These are phyloP conservation scores for Epistrophe eligans DNA, from an alignment of 2,888 invertebrate species.

Conservation along the genomic window DNA sequence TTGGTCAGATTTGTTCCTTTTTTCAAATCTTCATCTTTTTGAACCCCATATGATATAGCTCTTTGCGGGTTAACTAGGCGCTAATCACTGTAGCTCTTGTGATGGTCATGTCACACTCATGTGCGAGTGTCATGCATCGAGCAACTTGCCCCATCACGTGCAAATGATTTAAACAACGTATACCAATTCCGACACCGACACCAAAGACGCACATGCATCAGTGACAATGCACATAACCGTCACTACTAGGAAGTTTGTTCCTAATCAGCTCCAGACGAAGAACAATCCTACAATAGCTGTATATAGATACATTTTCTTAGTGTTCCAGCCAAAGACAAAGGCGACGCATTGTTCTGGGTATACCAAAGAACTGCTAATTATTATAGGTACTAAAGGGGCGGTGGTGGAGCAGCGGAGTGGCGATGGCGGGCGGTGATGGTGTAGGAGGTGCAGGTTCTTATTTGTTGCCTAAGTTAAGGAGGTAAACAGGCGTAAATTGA, in stretches of 20 bases:
- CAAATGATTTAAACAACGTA: constrained; percentile 68
- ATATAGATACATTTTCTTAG: no score
- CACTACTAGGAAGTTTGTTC: constrained; percentile 72
- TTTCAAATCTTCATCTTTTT: neutral
- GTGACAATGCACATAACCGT: constrained; percentile 72
- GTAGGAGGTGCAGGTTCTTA: constrained; percentile 67
- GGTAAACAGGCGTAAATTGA: constrained; percentile 80
- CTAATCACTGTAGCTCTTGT: constrained; percentile 60
- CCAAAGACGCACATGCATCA: constrained; percentile 68
- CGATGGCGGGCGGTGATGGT: neutral
- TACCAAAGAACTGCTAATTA: constrained; percentile 66
- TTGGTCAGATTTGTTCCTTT: constrained; percentile 32
- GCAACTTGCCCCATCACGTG: constrained; percentile 69
- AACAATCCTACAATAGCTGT: neutral
- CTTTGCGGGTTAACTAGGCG: constrained; percentile 64
- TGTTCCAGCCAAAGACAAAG: constrained; percentile 64
- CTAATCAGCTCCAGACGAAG: constrained; percentile 71
- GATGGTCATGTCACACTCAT: constrained; percentile 70
- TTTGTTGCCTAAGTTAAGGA: constrained; percentile 80
- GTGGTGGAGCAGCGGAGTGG: no score
- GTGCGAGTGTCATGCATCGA: constrained; percentile 76
- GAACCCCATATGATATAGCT: constrained; percentile 11
- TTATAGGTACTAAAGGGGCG: constrained; percentile 1
- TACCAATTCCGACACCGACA: constrained; percentile 30
- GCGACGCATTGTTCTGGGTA: constrained; percentile 67